A percentile compares a stretch with the other conserved stretches of the same genome.
Evolutionary conservation across 2,113 vertebrate genomes (phyloP).

Genomic region (Xerus inauris): DNA sequence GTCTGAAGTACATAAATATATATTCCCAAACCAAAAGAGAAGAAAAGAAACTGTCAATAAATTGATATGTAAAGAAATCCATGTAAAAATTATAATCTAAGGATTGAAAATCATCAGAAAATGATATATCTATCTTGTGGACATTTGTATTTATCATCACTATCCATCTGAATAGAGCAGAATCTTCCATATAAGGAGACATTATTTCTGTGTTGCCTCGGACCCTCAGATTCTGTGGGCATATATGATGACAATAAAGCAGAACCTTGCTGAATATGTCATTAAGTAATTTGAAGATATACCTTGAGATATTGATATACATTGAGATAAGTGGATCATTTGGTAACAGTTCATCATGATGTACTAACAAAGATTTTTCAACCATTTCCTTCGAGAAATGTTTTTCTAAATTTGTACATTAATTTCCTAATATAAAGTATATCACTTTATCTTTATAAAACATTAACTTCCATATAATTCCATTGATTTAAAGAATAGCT

Average conservation of each 20-base stretch:
- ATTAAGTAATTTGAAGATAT: conserved; percentile 6
- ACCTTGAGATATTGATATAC: background rate
- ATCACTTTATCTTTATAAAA: background rate
- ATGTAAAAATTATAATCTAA: background rate
- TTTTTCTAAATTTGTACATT: background rate
- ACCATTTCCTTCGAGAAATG: background rate
- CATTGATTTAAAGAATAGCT: background rate
- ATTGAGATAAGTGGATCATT: background rate
- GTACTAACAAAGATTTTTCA: background rate
- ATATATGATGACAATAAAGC: background rate
- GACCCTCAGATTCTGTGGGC: background rate
- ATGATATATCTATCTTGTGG: accelerated
- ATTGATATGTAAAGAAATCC: background rate
- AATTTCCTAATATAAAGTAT: background rate
- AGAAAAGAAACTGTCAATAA: background rate
- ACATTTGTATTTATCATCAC: background rate
- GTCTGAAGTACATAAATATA: background rate
- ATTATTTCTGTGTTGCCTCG: background rate
- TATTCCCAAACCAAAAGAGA: background rate
- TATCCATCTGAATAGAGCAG: background rate
- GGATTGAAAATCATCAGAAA: background rate
- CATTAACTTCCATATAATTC: too few relatives aligned
- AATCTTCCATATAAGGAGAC: background rate
- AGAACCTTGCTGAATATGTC: background rate
- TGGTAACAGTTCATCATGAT: background rate